phyloP scores from a whole-genome alignment of 2,113 vertebrate species.

The Sylvia atricapilla region DNA sequence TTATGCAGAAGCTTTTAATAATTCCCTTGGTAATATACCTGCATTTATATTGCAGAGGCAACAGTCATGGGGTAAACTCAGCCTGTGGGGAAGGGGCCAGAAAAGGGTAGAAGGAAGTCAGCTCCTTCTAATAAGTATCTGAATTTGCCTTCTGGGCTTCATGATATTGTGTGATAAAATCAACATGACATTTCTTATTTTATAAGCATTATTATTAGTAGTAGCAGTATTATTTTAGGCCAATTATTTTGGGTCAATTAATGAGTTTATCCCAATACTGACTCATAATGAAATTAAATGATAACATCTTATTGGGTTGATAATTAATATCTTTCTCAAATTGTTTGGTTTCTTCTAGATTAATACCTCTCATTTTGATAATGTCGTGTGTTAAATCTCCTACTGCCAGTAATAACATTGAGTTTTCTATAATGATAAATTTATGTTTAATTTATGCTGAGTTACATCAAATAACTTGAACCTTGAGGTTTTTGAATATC shows the following conservation, averaged over 20 bases:
- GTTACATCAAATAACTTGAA: not conserved
- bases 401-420: not conserved
- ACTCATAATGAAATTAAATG: not conserved
- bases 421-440: rapidly evolving
- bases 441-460: not conserved
- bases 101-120: not conserved
- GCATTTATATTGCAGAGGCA: not conserved
- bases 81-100: not conserved
- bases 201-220: not conserved
- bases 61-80: not conserved
- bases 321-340: not conserved
- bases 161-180: not conserved
- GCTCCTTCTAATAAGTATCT: not conserved
- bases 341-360: not conserved
- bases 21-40: not conserved
- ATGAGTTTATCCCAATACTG: not conserved
- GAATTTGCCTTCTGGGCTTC: not conserved
- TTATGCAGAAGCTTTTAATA: not conserved
- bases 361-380: not conserved
- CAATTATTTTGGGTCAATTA: not conserved
- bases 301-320: not conserved
- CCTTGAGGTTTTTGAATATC: not conserved
- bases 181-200: not conserved
- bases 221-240: not conserved
- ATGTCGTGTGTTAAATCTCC: not conserved